These are phyloP conservation scores for Garra rufa DNA, from an alignment of 2,113 vertebrate species.

Conservation along the genomic window DNA sequence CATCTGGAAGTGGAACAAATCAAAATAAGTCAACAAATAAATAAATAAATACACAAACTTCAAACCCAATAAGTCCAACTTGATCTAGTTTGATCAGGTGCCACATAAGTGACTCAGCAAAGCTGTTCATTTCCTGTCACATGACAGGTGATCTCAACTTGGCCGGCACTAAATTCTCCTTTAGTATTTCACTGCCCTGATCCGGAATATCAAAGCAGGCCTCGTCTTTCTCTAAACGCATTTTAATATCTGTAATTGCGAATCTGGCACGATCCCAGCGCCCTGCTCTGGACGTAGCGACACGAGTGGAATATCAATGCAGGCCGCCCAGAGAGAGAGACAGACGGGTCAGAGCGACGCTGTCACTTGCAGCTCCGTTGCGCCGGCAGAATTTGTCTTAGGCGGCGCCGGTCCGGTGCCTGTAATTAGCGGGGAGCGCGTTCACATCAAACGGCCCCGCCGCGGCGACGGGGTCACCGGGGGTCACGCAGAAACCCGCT, in stretches of 20 bases:
- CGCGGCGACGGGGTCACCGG: conserved; percentile 32
- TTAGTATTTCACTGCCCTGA: conserved; percentile 38
- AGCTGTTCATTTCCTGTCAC: neutral
- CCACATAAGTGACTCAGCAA: neutral
- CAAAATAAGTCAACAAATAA: neutral
- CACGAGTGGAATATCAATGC: conserved; percentile 74
- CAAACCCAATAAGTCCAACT: neutral
- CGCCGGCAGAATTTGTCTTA: neutral
- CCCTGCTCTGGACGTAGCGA: conserved; percentile 64
- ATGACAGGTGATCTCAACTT: conserved; percentile 8
- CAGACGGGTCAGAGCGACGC: neutral
- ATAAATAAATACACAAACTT: neutral
- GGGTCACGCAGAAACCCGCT: conserved; percentile 35
- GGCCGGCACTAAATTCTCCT: neutral
- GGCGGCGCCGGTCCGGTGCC: neutral
- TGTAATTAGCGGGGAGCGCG: conserved; percentile 38
- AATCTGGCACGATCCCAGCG: conserved; percentile 71
- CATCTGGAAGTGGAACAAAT: too few species aligned
- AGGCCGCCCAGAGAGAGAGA: conserved; percentile 53
- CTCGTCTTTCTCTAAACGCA: conserved; percentile 51
- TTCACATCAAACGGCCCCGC: conserved; percentile 46
- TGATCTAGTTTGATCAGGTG: neutral
- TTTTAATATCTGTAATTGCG: conserved; percentile 72
- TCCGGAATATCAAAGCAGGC: conserved; percentile 67
- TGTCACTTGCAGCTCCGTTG: conserved; percentile 6